Evolutionary conservation across 2,888 invertebrate genomes (phyloP), one percentile per base, ranked within the genome.

Genomic region (Seira musarum): DNA sequence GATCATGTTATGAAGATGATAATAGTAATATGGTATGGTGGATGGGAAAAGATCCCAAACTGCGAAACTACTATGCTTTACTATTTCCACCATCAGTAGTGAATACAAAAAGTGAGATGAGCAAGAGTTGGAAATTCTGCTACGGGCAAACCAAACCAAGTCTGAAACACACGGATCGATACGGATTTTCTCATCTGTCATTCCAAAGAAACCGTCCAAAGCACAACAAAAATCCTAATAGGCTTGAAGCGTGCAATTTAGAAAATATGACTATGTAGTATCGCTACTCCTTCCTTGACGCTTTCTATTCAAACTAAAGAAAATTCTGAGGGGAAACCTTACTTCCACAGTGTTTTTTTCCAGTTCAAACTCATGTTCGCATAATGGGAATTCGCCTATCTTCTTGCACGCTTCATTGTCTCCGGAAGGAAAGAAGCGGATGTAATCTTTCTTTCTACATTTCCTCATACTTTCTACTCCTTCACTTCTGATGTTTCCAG

Each of bases 171-270:
- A 25, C 17, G 73, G 74, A 74, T 74, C 74, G 74, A 74, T 74
- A 74, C 67, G 74, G 74, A 67, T 74, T 73, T 74, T 67, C 74
- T 67, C 74, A 74, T 74, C 74, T 74, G 74, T 74, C 74, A 74
- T 74, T 64, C 65, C 19, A 46, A 73, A 64, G 17, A 73, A 73
- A 64, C 53, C 73, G 64, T 72, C 60, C 63, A 57, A 53, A 65
- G 49, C 35, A 65, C 65, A 49, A 63, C 53, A 57, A 53, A 30
- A 65, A 49, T 25, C 61, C 21, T 72, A 73, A 73, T 73, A 65
- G 65, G 73, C 73, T 73, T 49, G 73, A 73, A 73, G 65, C 65
- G 65, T 73, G 73, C 73, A 73, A 73, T 73, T 73, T 73, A 19
- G 30, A 73, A 72, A 73, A 68, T 68, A 68, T 24, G 49, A 68